These are phyloP conservation scores for Eupithecia insigniata DNA, from an alignment of 2,888 invertebrate species.

Conservation along the genomic window DNA sequence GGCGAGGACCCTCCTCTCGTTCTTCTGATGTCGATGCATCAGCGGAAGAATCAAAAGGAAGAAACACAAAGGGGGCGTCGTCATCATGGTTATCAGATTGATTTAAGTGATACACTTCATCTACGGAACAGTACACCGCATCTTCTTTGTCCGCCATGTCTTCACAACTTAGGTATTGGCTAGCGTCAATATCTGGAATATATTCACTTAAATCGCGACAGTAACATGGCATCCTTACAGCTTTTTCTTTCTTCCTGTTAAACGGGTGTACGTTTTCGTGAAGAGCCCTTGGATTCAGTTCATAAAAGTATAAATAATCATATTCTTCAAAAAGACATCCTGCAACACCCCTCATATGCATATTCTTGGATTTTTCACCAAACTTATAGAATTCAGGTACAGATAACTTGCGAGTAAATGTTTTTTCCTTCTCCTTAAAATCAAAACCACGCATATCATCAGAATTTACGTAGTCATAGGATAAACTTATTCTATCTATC, in stretches of 20 bases:
- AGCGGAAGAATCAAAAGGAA: background rate
- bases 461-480: slow-evolving; percentile 33
- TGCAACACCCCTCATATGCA: slow-evolving; percentile 61
- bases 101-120: slow-evolving; percentile 27
- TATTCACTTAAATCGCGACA: slow-evolving; percentile 53
- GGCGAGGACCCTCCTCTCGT: background rate
- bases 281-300: slow-evolving; percentile 54
- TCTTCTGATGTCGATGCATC: slow-evolving; percentile 11
- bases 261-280: slow-evolving; percentile 58
- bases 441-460: slow-evolving; percentile 11
- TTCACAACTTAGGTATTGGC: slow-evolving; percentile 61
- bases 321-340: slow-evolving; percentile 58
- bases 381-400: slow-evolving; percentile 46
- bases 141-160: slow-evolving; percentile 35
- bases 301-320: slow-evolving; percentile 60
- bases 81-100: background rate
- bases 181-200: slow-evolving; percentile 27
- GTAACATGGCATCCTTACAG: slow-evolving; percentile 61
- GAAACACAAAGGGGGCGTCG: background rate
- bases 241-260: slow-evolving; percentile 55
- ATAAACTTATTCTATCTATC: slow-evolving; percentile 27
- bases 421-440: slow-evolving; percentile 13
- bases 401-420: slow-evolving; percentile 38
- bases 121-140: slow-evolving; percentile 26
- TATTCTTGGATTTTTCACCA: slow-evolving; percentile 45